Base-by-base conservation (phyloP, 2,797 vertebrate species). In the Phataginus tricuspis region DNA sequence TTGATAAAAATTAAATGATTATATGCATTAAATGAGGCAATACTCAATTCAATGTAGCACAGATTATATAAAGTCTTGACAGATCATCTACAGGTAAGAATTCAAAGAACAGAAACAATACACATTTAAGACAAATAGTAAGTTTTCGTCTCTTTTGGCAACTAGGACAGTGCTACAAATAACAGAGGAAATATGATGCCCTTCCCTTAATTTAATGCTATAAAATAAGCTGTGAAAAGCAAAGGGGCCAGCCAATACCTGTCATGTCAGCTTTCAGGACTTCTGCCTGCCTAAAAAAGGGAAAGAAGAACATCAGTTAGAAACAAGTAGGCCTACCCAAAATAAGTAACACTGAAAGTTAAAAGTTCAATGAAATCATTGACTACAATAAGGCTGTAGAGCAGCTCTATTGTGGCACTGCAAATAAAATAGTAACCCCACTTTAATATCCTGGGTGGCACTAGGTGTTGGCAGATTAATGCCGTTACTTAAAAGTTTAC, bases 251-350 rank as follows among this genome's bases (percentile, higher is more conserved):
- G 95, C 12, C 97, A 96, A 96, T 99, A 99, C 99, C 99, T 98
- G 99, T 99, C 99, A 99, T 99, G 98, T 99, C 99, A 99, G 99
- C 99, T 99, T 99, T 99, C 99, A 99, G 99, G 99, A 99, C 99
- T 99, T 99, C 99, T 99, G 99, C 99, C 99, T 99, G 99, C 99
- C 99, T 99, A 96, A 84, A 98, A 93, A 95, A 92, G 21, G 90
- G 55, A 90, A 94, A 25, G 87, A 37, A 96, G n/a, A 93, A 96
- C 37, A 97, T 74, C 74, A 68, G 94, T 98, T 77, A 98, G 97
- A 95, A 97, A 97, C 23, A 80, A 94, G 90, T 19, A 92, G 51
- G 34, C 64, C 21, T 72, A 19, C 86, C 78, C 55, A 96, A 96
- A 64, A 51, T 72, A 94, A 85, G 4, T 23, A 93, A 74, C 53